Evolutionary conservation across 2,888 invertebrate genomes (phyloP), one percentile per base, ranked within the genome.

Genomic region (Athetis lepigone): DNA sequence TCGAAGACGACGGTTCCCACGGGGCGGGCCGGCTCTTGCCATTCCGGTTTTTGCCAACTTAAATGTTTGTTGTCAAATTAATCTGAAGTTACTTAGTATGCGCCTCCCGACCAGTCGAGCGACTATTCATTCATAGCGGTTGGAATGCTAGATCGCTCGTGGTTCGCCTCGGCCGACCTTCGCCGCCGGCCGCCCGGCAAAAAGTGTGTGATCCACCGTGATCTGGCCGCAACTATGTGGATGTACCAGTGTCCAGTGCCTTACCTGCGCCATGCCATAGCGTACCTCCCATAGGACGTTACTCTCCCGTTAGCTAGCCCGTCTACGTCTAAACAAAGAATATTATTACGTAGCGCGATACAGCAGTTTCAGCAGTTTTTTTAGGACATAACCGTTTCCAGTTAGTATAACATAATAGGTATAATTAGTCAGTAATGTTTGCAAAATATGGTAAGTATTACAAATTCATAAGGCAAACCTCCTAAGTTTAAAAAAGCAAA

Each of bases 31-130:
- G 77, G 56, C 77, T 83, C 82, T 82, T 70, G 83, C 80, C 85
- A 90, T 88, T 91, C 94, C 94, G 93, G 94, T 94, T 94, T 92
- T 91, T 87, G 91, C 93, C 82, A 91, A 90, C 93, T 90, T 89
- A 90, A 92, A 92, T 90, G 92, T 93, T 94, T 94, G 94, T 94
- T 94, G 94, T 94, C 94, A 94, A 95, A 94, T 95, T 93, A 92
- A 94, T 93, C 93, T 92, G 88, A 89, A 91, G 90, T 90, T 83
- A 88, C 89, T 92, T 90, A 92, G 91, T 91, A 92, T 93, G 92
- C 91, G 89, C 83, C 83, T 83, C 85, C 81, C 85, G 88, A 93
- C 94, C 90, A 88, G 94, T 94, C 88, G 85, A 82, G 88, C 90
- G 83, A 91, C 94, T 93, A 93, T 94, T 95, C 94, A 95, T 95